These are phyloP conservation scores for Drosophila serrata DNA, from an alignment of 1,140 invertebrate species.

Conservation along the genomic window DNA sequence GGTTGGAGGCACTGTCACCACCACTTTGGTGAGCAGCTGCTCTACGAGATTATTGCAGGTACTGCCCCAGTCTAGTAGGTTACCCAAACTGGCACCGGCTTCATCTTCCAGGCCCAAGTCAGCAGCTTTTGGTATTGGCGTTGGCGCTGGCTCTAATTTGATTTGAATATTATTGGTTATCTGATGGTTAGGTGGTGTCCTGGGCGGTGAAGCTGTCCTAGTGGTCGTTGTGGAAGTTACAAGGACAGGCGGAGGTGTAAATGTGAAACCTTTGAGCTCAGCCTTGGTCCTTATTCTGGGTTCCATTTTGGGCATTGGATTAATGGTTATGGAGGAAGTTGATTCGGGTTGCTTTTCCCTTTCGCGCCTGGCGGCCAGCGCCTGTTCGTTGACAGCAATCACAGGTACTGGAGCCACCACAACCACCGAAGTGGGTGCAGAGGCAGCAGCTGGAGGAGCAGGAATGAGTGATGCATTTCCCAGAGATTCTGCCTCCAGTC, in stretches of 20 bases:
- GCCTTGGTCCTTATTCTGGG: constrained; percentile 92
- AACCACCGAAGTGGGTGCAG: constrained; percentile 25
- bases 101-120: constrained; percentile 48
- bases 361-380: constrained; percentile 51
- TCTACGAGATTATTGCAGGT: constrained; percentile 82
- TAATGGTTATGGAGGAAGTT: neutral
- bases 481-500: constrained; percentile 38
- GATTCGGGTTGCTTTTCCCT: constrained; percentile 31
- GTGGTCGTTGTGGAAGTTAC: constrained; percentile 49
- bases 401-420: constrained; percentile 58
- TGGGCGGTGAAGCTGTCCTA: neutral
- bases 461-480: neutral
- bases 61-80: constrained; percentile 76
- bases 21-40: constrained; percentile 61
- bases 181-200: constrained; percentile 42
- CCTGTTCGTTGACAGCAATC: constrained; percentile 68
- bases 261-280: constrained; percentile 90
- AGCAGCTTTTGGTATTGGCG: neutral
- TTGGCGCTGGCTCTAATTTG: constrained; percentile 58
- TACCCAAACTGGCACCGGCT: constrained; percentile 21
- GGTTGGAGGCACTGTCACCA: constrained; percentile 2
- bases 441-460: neutral
- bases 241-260: constrained; percentile 62
- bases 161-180: constrained; percentile 70
- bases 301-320: constrained; percentile 86